These are phyloP conservation scores for Hippocampus mohnikei DNA, from an alignment of 2,113 vertebrate genomes.

Conservation along the genomic window DNA sequence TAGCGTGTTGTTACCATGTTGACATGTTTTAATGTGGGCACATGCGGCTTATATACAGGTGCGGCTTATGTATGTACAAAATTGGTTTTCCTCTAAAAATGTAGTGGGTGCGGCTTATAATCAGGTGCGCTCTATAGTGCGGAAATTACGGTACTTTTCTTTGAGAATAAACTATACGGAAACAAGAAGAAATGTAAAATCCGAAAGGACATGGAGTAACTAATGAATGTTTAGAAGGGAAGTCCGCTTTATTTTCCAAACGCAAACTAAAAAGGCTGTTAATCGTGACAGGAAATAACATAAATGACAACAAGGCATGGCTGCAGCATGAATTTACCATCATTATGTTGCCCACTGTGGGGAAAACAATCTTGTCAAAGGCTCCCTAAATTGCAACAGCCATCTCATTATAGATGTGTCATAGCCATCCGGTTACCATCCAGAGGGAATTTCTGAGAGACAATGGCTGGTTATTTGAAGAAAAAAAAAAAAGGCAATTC, in stretches of 20 bases:
- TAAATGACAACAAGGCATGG: slow-evolving; percentile 52
- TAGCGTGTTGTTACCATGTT: too few species aligned
- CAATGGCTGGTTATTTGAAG: slow-evolving; percentile 21
- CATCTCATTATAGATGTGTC: slow-evolving; percentile 45
- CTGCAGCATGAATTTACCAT: slow-evolving; percentile 57
- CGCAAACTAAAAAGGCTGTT: slow-evolving; percentile 1
- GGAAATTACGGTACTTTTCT: too few species aligned
- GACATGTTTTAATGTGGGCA: too few species aligned
- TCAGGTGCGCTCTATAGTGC: too few species aligned
- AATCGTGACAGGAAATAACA: slow-evolving; percentile 50
- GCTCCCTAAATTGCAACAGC: slow-evolving; percentile 38
- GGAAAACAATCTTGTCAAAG: slow-evolving; percentile 43
- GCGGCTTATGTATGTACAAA: too few species aligned
- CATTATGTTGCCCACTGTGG: slow-evolving; percentile 45
- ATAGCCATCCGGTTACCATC: slow-evolving; percentile 40
- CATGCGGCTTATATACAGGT: too few species aligned
- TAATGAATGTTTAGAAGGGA: slow-evolving; percentile 7
- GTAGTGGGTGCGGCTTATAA: too few species aligned
- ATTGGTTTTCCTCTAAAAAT: too few species aligned
- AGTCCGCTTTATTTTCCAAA: slow-evolving; percentile 23
- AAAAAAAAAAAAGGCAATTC: slow-evolving; percentile 20
- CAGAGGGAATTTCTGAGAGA: slow-evolving; percentile 24
- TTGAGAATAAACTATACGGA: not conserved
- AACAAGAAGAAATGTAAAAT: not conserved
- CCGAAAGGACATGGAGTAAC: not conserved